A percentile compares a stretch with the other conserved stretches of the same genome.
Evolutionary conservation across 1,140 invertebrate genomes (phyloP).

Genomic region (Zelostemma sp.): DNA sequence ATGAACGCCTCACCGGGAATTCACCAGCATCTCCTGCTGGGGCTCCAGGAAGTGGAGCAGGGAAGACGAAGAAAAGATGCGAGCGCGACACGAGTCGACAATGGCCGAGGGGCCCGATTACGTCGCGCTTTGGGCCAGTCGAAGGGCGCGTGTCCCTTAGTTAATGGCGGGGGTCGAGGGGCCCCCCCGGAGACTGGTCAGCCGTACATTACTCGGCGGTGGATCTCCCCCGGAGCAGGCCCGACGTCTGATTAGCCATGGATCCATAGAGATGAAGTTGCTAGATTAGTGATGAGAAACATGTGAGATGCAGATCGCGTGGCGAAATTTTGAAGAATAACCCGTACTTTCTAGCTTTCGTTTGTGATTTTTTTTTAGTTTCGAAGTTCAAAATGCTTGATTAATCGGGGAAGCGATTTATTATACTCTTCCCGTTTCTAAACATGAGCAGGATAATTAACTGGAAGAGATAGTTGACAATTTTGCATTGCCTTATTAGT

Average conservation of each 20-base stretch:
- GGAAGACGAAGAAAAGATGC: slow-evolving; percentile 13
- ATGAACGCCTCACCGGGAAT: slow-evolving; percentile 52
- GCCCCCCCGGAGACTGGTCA: slow-evolving; percentile 30
- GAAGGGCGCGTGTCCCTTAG: slow-evolving; percentile 43
- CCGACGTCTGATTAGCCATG: slow-evolving; percentile 36
- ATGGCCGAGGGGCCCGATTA: slow-evolving; percentile 20
- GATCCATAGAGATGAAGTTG: slow-evolving; percentile 18
- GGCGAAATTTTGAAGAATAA: slow-evolving; percentile 15
- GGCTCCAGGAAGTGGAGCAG: slow-evolving; percentile 21
- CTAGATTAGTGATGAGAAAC: slow-evolving; percentile 2
- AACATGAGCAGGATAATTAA: no score
- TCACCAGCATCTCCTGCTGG: slow-evolving; percentile 10
- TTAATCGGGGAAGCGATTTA: not conserved
- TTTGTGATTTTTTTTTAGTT: no score
- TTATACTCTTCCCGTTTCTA: no score
- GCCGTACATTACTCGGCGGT: slow-evolving; percentile 40
- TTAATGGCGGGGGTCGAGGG: slow-evolving; percentile 13
- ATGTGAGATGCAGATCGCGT: slow-evolving; percentile 14
- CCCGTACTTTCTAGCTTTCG: no score
- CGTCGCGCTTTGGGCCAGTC: slow-evolving; percentile 10
- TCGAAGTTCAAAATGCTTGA: not conserved
- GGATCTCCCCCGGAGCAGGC: slow-evolving; percentile 23
- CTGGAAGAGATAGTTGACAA: no score
- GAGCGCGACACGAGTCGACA: slow-evolving; percentile 40
- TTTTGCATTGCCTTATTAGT: no score